These are phyloP conservation scores for Rhynchophorus ferrugineus DNA, from an alignment of 1,140 invertebrate genomes.

Conservation along the genomic window DNA sequence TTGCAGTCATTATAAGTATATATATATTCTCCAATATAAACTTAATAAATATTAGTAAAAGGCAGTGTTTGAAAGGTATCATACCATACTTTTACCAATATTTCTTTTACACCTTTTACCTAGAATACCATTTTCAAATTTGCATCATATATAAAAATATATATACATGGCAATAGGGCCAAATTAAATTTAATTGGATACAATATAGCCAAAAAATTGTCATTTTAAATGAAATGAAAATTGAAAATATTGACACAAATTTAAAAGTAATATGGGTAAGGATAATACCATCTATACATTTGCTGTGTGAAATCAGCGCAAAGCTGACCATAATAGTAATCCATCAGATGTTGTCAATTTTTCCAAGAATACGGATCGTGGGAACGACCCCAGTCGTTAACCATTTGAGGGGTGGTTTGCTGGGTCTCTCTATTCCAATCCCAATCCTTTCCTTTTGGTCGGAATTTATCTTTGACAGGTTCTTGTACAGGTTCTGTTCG, in stretches of 20 bases:
- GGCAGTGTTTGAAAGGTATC: background rate
- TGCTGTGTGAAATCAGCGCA: conserved; percentile 30
- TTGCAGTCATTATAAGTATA: conserved; percentile 19
- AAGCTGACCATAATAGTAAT: conserved; percentile 23
- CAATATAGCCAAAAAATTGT: background rate
- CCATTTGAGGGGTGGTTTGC: conserved; percentile 8
- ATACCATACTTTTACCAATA: background rate
- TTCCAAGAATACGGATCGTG: conserved; percentile 26
- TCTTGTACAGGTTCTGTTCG: conserved; percentile 22
- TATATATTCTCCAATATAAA: conserved; percentile 6
- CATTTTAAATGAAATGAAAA: conserved; percentile 4
- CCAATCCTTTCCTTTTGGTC: conserved; percentile 69
- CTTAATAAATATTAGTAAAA: conserved; percentile 1
- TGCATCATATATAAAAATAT: conserved; percentile 5
- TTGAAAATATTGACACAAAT: conserved; percentile 22
- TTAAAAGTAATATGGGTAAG: conserved; percentile 25
- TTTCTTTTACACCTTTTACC: background rate
- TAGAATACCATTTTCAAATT: conserved; percentile 11
- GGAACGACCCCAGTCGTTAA: conserved; percentile 23
- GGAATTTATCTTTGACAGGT: conserved; percentile 42
- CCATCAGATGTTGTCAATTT: conserved; percentile 26
- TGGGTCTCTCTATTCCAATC: conserved; percentile 50
- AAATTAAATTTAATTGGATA: conserved; percentile 8
- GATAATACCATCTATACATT: conserved; percentile 20
- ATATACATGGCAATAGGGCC: conserved; percentile 21